Base-by-base conservation (phyloP, 2,888 invertebrate genomes). In the Pachymerium ferrugineum region DNA sequence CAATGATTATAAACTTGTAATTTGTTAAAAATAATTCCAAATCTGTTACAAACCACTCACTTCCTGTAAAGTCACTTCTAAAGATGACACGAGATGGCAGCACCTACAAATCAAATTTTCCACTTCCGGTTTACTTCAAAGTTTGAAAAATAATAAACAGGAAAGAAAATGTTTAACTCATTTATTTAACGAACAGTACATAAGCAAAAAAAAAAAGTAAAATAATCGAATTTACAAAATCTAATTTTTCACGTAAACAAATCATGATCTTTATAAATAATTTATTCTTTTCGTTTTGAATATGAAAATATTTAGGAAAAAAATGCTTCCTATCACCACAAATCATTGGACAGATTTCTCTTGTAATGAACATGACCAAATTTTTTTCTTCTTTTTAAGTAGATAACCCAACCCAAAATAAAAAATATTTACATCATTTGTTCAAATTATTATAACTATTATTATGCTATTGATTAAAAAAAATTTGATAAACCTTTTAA, bases 121-220 rank as follows among this genome's bases (percentile, higher is more conserved):
- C n/a, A n/a, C n/a, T n/a, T n/a, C n/a, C n/a, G n/a, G n/a, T n/a
- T n/a, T n/a, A n/a, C n/a, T n/a, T n/a, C n/a, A n/a, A n/a, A n/a
- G n/a, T 33, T 33, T 33, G 6, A 33, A 33, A 33, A 33, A 38
- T 38, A 38, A 38, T n/a, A 38, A 38, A 8, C 6, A 14, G n/a
- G n/a, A n/a, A n/a, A 38, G 6, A 38, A 38, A 38, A 38, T 4
- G 5, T 38, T 38, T 22, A 47, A 47, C 47, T 47, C 22, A 47
- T 47, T 47, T 47, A 47, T 47, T n/a, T 47, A 47, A 47, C 47
- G 47, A 47, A 47, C 47, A 47, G 22, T 47, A 47, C 47, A 47
- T 47, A 47, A 47, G 47, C 47, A 47, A 22, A 47, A 47, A n/a
- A n/a, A n/a, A n/a, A n/a, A n/a, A n/a, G n/a, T n/a, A n/a, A 47